Evolutionary conservation across 2,113 vertebrate genomes (phyloP).

Genomic region (Gracilinanus agilis): DNA sequence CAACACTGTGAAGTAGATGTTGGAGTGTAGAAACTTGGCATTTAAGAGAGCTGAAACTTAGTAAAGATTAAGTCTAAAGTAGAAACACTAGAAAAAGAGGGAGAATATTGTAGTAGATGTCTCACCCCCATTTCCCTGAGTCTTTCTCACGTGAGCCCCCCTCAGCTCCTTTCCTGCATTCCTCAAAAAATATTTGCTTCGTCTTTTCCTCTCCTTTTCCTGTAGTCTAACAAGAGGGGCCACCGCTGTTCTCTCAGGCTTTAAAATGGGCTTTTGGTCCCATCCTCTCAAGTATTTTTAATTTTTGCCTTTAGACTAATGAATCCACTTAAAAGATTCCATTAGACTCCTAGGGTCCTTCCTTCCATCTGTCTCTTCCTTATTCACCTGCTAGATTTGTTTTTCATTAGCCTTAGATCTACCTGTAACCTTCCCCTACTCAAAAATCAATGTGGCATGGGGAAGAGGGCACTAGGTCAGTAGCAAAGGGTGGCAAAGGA

Average conservation of each 20-base stretch:
- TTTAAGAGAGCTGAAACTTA: too few relatives aligned
- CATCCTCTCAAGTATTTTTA: not conserved
- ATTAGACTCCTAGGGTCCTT: not conserved
- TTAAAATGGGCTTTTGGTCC: not conserved
- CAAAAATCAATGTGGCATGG: not conserved
- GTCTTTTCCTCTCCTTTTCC: not conserved
- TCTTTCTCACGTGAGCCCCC: not conserved
- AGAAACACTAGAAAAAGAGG: too few relatives aligned
- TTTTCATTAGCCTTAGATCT: not conserved
- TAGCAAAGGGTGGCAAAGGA: not conserved
- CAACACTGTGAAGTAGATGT: too few relatives aligned
- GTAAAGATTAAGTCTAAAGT: too few relatives aligned
- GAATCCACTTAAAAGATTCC: not conserved
- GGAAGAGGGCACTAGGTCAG: not conserved
- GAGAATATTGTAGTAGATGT: too few relatives aligned
- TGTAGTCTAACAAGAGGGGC: not conserved
- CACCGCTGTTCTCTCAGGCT: not conserved
- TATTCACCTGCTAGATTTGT: not conserved
- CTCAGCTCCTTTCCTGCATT: not conserved
- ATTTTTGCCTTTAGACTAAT: not conserved
- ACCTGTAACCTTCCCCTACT: not conserved
- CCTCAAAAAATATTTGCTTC: not conserved
- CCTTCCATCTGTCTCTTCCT: not conserved
- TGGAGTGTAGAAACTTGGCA: too few relatives aligned
- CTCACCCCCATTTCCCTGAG: too few relatives aligned